Evolutionary conservation across 2,888 invertebrate species (phyloP), one percentile per base, ranked within the genome.

Genomic region (Atherix ibis): DNA sequence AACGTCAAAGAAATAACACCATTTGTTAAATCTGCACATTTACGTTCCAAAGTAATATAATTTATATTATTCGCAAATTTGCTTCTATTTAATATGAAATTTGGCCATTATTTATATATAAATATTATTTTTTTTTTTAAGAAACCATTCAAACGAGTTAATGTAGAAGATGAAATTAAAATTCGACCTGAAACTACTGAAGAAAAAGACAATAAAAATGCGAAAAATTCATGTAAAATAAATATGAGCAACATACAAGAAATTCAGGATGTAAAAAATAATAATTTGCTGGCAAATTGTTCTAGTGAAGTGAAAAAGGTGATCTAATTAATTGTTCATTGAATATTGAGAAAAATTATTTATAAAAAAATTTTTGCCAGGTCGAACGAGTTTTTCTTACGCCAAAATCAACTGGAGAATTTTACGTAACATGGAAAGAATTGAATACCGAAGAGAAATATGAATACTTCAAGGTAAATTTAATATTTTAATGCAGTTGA

Each of bases 361-460:
- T n/a, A n/a, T n/a, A n/a, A n/a, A n/a, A n/a, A n/a, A n/a, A n/a
- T n/a, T n/a, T n/a, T n/a, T n/a, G n/a, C n/a, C n/a, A n/a, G n/a
- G n/a, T n/a, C n/a, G n/a, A n/a, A n/a, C n/a, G n/a, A n/a, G n/a
- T n/a, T n/a, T n/a, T n/a, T n/a, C n/a, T n/a, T n/a, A n/a, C n/a
- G n/a, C n/a, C n/a, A n/a, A n/a, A n/a, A n/a, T n/a, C 53, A 18
- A 52, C 58, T 4, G 53, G 53, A 3, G 55, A 60, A 38, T 61
- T 61, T 37, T 55, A 58, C 39, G 44, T 50, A 3, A 50, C 51
- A 22, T 61, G 61, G 61, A 56, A 54, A 34, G 59, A 58, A 38
- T 36, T 60, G 8, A 32, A 49, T 9, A 36, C 47, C 2, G 28
- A 38, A n/a, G 51, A 57, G 32, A 57, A 55, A 36, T 61, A 56